phyloP scores from a whole-genome alignment of 2,888 invertebrate genomes.

The Limnephilus auricula region DNA sequence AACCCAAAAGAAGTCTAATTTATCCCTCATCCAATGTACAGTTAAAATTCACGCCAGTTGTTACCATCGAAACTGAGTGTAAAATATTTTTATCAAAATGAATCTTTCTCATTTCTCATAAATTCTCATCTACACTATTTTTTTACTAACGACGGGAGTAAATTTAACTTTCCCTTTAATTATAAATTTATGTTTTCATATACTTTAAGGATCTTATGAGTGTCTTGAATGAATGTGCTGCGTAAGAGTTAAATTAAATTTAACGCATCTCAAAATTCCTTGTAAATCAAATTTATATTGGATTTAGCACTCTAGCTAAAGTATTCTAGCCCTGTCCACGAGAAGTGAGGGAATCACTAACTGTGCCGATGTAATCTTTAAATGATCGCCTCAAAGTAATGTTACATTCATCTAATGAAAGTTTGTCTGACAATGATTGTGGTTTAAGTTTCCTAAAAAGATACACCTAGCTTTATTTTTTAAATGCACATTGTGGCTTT shows the following conservation, averaged over 20 bases:
- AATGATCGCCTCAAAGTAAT: not conserved
- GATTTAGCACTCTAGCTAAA: not conserved
- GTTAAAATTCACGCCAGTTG: slow-evolving; percentile 28
- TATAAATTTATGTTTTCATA: slow-evolving; percentile 30
- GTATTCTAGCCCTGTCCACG: not conserved
- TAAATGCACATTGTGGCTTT: not conserved
- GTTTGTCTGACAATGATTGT: not conserved
- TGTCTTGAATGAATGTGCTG: slow-evolving; percentile 37
- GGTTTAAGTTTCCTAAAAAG: not conserved
- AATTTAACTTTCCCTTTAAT: slow-evolving; percentile 34
- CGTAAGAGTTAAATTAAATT: slow-evolving; percentile 30
- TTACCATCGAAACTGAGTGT: slow-evolving; percentile 34
- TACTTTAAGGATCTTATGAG: slow-evolving; percentile 36
- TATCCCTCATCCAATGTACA: slow-evolving; percentile 43
- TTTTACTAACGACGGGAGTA: slow-evolving; percentile 54
- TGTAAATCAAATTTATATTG: not conserved
- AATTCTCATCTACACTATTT: slow-evolving; percentile 53
- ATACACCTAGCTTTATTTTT: not conserved
- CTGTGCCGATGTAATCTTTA: not conserved
- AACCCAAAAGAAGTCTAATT: slow-evolving; percentile 42
- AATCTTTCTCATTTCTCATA: slow-evolving; percentile 50
- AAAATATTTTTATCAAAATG: slow-evolving; percentile 49
- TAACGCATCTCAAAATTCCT: slow-evolving; percentile 40
- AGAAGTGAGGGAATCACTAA: not conserved
- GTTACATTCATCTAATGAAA: not conserved